Evolutionary conservation across 2,888 invertebrate species (phyloP), one percentile per base, ranked within the genome.

Genomic region (Boloria euphrosyne): DNA sequence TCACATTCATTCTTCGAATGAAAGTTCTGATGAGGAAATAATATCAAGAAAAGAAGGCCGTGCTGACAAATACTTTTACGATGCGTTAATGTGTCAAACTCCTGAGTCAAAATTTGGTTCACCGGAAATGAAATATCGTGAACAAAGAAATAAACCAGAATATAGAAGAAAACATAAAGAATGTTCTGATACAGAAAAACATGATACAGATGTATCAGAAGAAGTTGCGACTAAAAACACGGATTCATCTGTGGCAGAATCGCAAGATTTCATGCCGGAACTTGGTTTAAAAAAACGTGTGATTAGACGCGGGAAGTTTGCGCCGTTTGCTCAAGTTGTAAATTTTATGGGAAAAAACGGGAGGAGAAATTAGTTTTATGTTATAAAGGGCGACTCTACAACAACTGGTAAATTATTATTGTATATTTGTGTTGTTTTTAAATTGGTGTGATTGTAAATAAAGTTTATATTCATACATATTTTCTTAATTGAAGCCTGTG

Each of bases 271-370:
- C 17, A 63, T 85, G 38, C 84, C 85, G 64, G 84, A 86, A 50
- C 62, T 86, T 49, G 81, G 80, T 2, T 74, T 82, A 70, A 89
- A 87, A 74, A 88, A 86, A 69, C 75, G 85, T 27, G 14, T 14
- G 18, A 75, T 73, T 27, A 77, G 85, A 13, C 77, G 87, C n/a
- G 85, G 85, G 0, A 90, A 86, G 66, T 84, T 89, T 66, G 81
- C 82, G 16, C 88, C 88, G 0, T 84, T 90, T 22, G 81, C 86
- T 2, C 89, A 90, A 69, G 89, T 90, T 2, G 89, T 89, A 62
- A 89, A 86, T 77, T 90, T 90, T 76, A 90, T 90, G 89, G 89
- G 89, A 10, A 89, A 87, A 70, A 83, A 78, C 47, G 76, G 78
- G 61, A 86, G 80, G 73, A 82, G 83, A 78, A 85, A 82, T 79